phyloP scores from a whole-genome alignment of 2,888 invertebrate genomes.

The Rutpela maculata region DNA sequence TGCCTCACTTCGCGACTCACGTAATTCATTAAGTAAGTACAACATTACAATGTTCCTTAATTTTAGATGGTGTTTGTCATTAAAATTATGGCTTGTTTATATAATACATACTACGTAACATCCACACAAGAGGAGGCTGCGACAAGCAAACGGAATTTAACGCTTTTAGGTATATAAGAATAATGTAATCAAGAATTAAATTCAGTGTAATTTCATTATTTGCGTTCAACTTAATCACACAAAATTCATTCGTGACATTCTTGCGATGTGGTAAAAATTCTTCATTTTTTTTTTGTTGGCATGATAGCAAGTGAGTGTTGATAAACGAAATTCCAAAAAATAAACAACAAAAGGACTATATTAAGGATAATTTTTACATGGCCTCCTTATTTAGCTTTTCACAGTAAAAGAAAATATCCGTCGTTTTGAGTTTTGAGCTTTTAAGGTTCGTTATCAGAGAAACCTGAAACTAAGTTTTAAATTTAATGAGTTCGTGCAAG shows the following conservation, averaged over 20 bases:
- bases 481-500: too few relatives aligned
- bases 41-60: neutral
- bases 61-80: constrained; percentile 2
- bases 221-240: neutral
- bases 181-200: neutral
- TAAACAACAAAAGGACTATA: too few relatives aligned
- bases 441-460: too few relatives aligned
- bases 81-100: constrained; percentile 7
- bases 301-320: too few relatives aligned
- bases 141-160: neutral
- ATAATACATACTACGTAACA: neutral
- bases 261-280: too few relatives aligned
- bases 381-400: too few relatives aligned
- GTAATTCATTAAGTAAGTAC: constrained; percentile 7
- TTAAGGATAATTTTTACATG: too few relatives aligned
- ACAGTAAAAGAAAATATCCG: too few relatives aligned
- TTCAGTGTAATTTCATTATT: neutral
- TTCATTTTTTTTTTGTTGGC: too few relatives aligned
- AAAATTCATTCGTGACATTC: neutral
- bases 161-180: neutral
- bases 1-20: neutral
- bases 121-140: neutral
- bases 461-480: too few relatives aligned
- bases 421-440: too few relatives aligned
- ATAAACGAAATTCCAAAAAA: too few relatives aligned